Evolutionary conservation across 2,888 invertebrate species (phyloP), one percentile per base, ranked within the genome.

Genomic region (Polydrusus cervinus): DNA sequence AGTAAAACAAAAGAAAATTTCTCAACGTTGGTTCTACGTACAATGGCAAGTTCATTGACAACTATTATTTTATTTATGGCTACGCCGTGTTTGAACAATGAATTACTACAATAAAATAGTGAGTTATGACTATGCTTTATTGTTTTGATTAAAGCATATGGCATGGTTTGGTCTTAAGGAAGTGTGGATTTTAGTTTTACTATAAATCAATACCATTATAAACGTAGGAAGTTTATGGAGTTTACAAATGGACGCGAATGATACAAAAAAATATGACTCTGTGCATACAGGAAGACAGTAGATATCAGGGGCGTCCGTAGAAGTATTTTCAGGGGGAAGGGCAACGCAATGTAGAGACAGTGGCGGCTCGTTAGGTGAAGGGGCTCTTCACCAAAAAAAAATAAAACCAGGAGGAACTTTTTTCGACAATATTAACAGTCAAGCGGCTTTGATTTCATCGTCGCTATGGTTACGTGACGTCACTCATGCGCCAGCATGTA

Each of bases 31-130:
- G 2, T 51, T 10, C 3, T 25, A 25, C 25, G 55, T 69, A 69
- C 69, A 69, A 61, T 69, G 69, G 61, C 69, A 61, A 61, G 69
- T 69, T 69, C 71, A 71, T 65, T 71, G 71, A 71, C 71, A 71
- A 66, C 66, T 64, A 64, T 71, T 68, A 57, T 55, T 68, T 53
- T 71, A 62, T 71, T 71, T 71, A 71, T 71, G 71, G 71, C 71
- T 10, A 64, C 18, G 64, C 71, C 71, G 62, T 71, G 62, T 64
- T 71, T 64, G 71, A 64, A 71, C 71, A 71, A 71, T 71, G 71
- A 71, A 71, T 64, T 64, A 53, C 71, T 53, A 71, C 64, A 71
- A 71, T 71, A 71, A 71, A 71, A 71, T 16, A 53, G 51, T 64
- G 60, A 61, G 47, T 69, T 61, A 69, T 69, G 67, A 25, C 55